Percentiles rank a stretch among this genome's conserved stretches.
Evolutionary conservation across 2,113 vertebrate genomes (phyloP).

Genomic region (Loxodonta africana): DNA sequence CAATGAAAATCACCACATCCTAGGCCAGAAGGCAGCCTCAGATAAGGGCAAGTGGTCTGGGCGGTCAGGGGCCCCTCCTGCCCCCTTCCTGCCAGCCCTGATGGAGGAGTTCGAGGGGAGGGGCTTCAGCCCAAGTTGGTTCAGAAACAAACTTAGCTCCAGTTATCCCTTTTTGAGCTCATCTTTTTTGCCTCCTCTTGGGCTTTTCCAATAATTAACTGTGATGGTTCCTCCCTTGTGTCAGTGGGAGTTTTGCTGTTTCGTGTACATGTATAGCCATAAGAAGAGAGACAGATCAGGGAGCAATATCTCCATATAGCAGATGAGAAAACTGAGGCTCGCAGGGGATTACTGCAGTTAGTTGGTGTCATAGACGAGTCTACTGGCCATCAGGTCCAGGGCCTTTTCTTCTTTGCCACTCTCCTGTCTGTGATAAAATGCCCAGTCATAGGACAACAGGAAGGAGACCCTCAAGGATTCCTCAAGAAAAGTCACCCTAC

Average conservation of each 20-base stretch:
- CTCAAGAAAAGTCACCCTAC: neutral
- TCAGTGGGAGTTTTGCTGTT: neutral
- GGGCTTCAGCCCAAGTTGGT: slow-evolving; percentile 48
- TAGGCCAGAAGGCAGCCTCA: neutral
- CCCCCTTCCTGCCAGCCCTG: neutral
- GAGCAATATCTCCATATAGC: neutral
- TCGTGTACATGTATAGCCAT: neutral
- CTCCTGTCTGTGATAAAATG: neutral
- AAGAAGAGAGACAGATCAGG: neutral
- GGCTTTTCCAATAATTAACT: neutral
- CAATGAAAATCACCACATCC: neutral
- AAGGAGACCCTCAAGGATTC: neutral
- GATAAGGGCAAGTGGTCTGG: slow-evolving; percentile 54
- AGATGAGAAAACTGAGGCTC: neutral
- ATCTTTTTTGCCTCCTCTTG: neutral
- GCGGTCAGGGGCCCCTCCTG: slow-evolving; percentile 48
- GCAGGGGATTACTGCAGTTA: neutral
- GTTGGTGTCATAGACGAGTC: neutral
- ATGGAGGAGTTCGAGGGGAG: slow-evolving; percentile 56
- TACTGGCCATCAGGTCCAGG: neutral
- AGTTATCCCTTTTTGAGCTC: neutral
- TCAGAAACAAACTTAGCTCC: slow-evolving; percentile 28
- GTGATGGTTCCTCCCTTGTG: neutral
- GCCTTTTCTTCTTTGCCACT: neutral
- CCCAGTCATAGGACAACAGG: neutral